Conservation (phyloP, 1,140 invertebrate genomes). For the Brachystomella parvula region DNA sequence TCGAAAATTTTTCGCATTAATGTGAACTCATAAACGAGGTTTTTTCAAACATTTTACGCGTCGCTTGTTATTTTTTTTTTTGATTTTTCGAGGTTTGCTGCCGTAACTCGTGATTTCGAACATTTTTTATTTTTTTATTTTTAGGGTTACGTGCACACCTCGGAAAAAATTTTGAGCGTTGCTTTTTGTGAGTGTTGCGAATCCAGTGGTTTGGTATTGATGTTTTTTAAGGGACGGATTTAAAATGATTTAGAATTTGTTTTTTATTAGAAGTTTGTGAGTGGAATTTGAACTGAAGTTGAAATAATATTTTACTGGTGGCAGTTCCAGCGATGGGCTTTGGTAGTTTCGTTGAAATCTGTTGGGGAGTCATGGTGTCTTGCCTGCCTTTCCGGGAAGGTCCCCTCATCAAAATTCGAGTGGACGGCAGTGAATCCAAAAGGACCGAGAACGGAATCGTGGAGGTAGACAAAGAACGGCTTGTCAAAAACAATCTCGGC, state of each 20-base stretch:
- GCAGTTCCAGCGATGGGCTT: conserved; percentile 11
- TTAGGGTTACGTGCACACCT: neutral
- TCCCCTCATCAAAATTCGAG: neutral
- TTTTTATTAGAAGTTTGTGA: too few relatives aligned
- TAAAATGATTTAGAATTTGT: neutral
- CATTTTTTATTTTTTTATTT: too few relatives aligned
- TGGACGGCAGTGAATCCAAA: neutral
- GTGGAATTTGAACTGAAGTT: too few relatives aligned
- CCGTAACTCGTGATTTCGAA: too few relatives aligned
- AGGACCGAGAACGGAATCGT: neutral
- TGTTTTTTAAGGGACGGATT: neutral
- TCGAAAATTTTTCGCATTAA: too few relatives aligned
- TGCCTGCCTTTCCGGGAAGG: neutral
- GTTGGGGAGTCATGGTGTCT: neutral
- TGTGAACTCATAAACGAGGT: too few relatives aligned
- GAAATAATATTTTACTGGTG: too few relatives aligned
- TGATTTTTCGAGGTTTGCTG: too few relatives aligned
- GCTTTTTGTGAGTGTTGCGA: neutral
- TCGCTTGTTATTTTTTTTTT: too few relatives aligned
- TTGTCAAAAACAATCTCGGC: conserved; percentile 7
- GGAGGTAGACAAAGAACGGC: conserved; percentile 10
- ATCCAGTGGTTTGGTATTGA: neutral
- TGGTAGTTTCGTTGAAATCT: neutral
- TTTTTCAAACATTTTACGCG: too few relatives aligned
- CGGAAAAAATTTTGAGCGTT: neutral